Conservation (phyloP, 2,888 invertebrate species). For the Rhopalosiphum nymphaeae region DNA sequence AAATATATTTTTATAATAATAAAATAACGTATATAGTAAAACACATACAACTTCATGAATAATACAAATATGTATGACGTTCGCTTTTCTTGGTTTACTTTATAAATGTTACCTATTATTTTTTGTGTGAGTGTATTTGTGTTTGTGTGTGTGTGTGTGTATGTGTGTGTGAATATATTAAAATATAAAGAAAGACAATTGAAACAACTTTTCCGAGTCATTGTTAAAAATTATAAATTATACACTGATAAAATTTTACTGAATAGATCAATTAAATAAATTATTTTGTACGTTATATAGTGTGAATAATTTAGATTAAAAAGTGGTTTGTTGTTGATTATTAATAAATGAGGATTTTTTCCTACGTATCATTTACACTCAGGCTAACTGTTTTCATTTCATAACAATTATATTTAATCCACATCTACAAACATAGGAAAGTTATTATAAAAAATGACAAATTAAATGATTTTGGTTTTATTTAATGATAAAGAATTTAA, state of each 20-base stretch:
- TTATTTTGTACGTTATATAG: background rate
- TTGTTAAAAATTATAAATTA: background rate
- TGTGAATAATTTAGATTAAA: background rate
- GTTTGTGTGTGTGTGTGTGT: background rate
- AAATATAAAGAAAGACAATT: constrained; percentile 1
- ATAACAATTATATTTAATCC: background rate
- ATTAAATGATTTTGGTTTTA: too few relatives aligned
- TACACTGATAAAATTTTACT: background rate
- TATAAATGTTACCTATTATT: background rate
- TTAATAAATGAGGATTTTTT: background rate
- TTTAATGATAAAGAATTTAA: background rate
- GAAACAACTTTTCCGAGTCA: background rate
- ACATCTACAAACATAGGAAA: background rate
- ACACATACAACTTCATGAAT: constrained; percentile 18
- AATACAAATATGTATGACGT: constrained; percentile 34
- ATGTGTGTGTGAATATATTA: background rate
- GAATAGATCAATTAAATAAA: background rate
- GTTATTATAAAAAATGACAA: background rate
- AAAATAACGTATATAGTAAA: constrained; percentile 12
- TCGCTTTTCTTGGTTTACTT: background rate
- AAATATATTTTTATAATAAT: constrained; percentile 28
- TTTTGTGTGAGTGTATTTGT: background rate
- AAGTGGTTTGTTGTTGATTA: background rate
- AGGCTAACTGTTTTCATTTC: background rate
- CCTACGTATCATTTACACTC: background rate